Evolutionary conservation across 2,888 invertebrate genomes (phyloP).

Genomic region (Aphodius granarius): DNA sequence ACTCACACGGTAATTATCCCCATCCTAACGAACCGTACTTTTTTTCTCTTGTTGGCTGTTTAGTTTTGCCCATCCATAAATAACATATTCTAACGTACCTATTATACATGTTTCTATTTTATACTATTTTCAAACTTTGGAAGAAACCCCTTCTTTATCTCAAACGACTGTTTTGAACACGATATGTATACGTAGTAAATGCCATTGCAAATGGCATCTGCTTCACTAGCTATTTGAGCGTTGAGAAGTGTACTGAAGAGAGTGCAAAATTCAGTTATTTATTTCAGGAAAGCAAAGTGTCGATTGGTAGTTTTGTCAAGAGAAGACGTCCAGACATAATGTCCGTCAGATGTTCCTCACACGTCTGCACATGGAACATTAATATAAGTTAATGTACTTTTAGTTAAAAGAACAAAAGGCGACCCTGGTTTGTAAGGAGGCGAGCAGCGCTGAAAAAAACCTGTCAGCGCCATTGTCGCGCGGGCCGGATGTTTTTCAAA

Average conservation of each 20-base stretch:
- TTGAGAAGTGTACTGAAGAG: too few relatives aligned
- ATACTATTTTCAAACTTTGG: too few relatives aligned
- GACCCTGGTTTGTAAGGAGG: slow-evolving; percentile 15
- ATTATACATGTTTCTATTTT: too few relatives aligned
- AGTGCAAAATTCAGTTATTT: neutral
- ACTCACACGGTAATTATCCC: neutral
- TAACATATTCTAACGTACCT: too few relatives aligned
- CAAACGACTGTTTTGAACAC: too few relatives aligned
- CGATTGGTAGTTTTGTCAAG: slow-evolving; percentile 3
- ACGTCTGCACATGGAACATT: slow-evolving; percentile 12
- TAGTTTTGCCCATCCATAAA: too few relatives aligned
- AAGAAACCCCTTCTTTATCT: too few relatives aligned
- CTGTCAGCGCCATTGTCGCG: slow-evolving; percentile 22
- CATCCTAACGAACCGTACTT: neutral
- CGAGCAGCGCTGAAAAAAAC: slow-evolving; percentile 10
- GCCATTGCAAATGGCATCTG: too few relatives aligned
- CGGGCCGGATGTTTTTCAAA: slow-evolving; percentile 33
- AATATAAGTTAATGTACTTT: slow-evolving; percentile 28
- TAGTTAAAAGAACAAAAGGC: slow-evolving; percentile 21
- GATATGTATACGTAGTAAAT: too few relatives aligned
- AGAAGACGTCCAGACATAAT: slow-evolving; percentile 10
- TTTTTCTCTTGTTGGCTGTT: too few relatives aligned
- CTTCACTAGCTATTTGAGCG: too few relatives aligned
- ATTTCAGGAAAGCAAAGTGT: neutral
- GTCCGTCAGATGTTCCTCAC: slow-evolving; percentile 2